Evolutionary conservation across 2,113 vertebrate genomes (phyloP), one percentile per base, ranked within the genome.

Genomic region (Hyperopisus bebe): DNA sequence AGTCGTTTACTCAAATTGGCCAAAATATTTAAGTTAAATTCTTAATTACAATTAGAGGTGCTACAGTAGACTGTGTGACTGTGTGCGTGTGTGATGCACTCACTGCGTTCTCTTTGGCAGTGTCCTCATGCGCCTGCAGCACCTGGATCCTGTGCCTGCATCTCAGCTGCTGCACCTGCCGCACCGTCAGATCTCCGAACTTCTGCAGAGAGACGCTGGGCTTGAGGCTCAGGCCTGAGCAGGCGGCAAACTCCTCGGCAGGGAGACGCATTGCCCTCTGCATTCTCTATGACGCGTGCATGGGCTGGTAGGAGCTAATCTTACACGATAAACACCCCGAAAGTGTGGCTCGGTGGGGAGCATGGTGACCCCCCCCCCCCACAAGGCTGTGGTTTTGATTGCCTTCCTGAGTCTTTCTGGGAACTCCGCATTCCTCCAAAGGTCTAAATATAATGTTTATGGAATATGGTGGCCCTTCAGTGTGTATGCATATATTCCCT

Each of bases 61-160:
- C 35, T 27, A 11, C 1, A 53, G 39, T 13, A 24, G 5, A 53
- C n/a, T 31, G 47, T 51, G 84, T 86, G 62, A n/a, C n/a, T 31
- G 7, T 11, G 58, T 10, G 21, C 48, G 50, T 50, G 66, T 7
- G 77, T 10, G 3, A 9, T 51, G 5, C n/a, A 89, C 97, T 96
- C 92, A 99, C 98, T 70, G 98, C 95, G 0, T 99, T 99, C 92
- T 99, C 98, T 94, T 98, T 99, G 88, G 96, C 97, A 77, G 96
- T 99, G 86, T 99, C 98, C 85, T 99, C 98, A 0, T 99, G 98
- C 11, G 94, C 94, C 93, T 99, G 98, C 24, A 99, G 96, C 21
- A 99, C 98, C 50, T 93, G 94, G 90, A 99, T 97, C 89, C 98
- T 94, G 94, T 99, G 98, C 77, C 95, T 96, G 91, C 97, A 97